Conservation (phyloP, 2,888 invertebrate species). For the Conchocele bisecta region DNA sequence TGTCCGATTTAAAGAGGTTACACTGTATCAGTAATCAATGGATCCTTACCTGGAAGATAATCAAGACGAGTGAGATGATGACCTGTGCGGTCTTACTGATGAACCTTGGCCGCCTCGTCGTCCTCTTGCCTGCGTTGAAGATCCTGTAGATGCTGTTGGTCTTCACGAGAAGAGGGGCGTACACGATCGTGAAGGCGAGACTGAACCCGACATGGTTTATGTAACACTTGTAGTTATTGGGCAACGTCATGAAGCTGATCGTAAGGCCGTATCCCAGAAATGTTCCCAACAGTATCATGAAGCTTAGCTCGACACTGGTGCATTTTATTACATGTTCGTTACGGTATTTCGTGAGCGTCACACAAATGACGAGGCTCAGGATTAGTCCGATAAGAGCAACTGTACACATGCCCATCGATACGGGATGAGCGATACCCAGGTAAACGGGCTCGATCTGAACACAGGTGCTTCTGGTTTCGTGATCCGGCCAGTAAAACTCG, state of each 20-base stretch:
- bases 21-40: too few relatives aligned
- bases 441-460: slow-evolving; percentile 46
- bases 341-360: slow-evolving; percentile 57
- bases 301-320: slow-evolving; percentile 76
- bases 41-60: slow-evolving; percentile 70
- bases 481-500: slow-evolving; percentile 60
- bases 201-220: slow-evolving; percentile 76
- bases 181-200: slow-evolving; percentile 76
- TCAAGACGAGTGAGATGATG: slow-evolving; percentile 63
- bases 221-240: slow-evolving; percentile 67
- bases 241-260: slow-evolving; percentile 69
- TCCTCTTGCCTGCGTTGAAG: slow-evolving; percentile 69
- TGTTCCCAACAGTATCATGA: slow-evolving; percentile 74
- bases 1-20: too few relatives aligned
- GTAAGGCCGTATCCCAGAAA: slow-evolving; percentile 70
- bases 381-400: slow-evolving; percentile 53
- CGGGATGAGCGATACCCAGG: slow-evolving; percentile 46
- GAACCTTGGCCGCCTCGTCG: slow-evolving; percentile 66
- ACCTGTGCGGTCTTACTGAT: slow-evolving; percentile 76
- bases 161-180: slow-evolving; percentile 76
- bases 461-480: slow-evolving; percentile 43
- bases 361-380: slow-evolving; percentile 51
- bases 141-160: slow-evolving; percentile 79
- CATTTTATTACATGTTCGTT: slow-evolving; percentile 77
- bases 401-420: slow-evolving; percentile 58